Evolutionary conservation across 1,140 invertebrate species (phyloP).

Genomic region (Alviniconcha marisindica): DNA sequence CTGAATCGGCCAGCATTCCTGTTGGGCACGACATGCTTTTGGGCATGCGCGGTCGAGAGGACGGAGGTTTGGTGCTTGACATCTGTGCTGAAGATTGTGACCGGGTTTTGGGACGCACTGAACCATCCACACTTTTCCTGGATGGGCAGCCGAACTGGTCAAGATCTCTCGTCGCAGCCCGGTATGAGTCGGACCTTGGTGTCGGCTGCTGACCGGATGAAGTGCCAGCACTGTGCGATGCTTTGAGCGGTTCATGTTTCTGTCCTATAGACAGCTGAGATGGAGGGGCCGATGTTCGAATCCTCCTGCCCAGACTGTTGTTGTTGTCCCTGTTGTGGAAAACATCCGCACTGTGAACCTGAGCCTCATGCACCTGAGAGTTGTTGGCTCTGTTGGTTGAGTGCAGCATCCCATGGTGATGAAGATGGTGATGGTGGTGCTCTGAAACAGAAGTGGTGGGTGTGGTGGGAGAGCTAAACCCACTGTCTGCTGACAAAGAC

Average conservation of each 20-base stretch:
- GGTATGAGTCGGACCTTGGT: conserved; percentile 62
- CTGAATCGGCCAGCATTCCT: conserved; percentile 24
- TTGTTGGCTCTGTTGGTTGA: not conserved
- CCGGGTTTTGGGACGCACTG: not conserved
- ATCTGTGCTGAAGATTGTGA: conserved; percentile 1
- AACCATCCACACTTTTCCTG: not conserved
- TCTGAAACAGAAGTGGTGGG: not conserved
- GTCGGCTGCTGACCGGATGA: not conserved
- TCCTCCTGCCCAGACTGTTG: not conserved
- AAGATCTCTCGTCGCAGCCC: conserved; percentile 54
- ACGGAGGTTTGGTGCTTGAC: not conserved
- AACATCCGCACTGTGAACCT: not conserved
- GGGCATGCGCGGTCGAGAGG: not conserved
- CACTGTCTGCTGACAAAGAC: conserved; percentile 5
- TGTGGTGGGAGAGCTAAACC: conserved; percentile 14
- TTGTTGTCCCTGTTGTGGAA: not conserved
- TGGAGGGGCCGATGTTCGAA: not conserved
- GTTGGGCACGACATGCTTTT: conserved; percentile 38
- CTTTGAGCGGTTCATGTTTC: conserved; percentile 19
- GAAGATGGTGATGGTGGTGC: not conserved
- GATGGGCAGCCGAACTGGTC: not conserved
- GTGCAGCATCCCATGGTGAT: not conserved
- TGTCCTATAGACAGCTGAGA: conserved; percentile 11
- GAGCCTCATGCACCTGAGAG: not conserved
- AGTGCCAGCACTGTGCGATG: not conserved